phyloP scores from a whole-genome alignment of 2,113 vertebrate species.

The Neogobius melanostomus region DNA sequence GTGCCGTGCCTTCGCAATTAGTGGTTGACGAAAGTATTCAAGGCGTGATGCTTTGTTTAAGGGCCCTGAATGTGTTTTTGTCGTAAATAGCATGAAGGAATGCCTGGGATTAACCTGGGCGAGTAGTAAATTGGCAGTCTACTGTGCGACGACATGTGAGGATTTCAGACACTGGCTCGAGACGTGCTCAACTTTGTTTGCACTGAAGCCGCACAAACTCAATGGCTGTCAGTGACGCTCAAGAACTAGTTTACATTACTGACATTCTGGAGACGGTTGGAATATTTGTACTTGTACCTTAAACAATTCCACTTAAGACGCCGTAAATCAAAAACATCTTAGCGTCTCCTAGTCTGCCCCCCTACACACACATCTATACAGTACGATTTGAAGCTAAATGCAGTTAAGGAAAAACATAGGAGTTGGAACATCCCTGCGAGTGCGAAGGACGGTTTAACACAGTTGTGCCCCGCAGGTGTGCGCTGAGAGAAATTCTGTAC shows the following conservation, averaged over 20 bases:
- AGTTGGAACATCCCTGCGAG: neutral
- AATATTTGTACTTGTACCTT: conserved; percentile 3
- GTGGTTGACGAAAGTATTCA: conserved; percentile 40
- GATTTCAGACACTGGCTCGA: neutral
- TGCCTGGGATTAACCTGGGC: conserved; percentile 38
- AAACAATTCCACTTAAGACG: neutral
- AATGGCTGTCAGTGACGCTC: conserved; percentile 42
- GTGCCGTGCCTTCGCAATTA: conserved; percentile 42
- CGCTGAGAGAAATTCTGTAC: conserved; percentile 13
- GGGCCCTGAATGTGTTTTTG: conserved; percentile 43
- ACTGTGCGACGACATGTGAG: neutral
- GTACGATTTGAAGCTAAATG: too few relatives aligned
- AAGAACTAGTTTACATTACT: conserved; percentile 58
- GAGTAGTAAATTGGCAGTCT: conserved; percentile 19
- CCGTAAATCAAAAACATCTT: too few relatives aligned
- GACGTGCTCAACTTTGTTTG: conserved; percentile 8
- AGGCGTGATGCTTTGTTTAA: conserved; percentile 47
- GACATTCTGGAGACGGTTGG: conserved; percentile 24
- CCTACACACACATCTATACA: neutral
- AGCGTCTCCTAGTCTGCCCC: too few relatives aligned
- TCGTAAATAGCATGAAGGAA: conserved; percentile 51
- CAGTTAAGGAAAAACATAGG: too few relatives aligned
- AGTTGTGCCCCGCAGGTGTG: conserved; percentile 1
- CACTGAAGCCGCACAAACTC: conserved; percentile 29
- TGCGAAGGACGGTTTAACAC: neutral